These are phyloP conservation scores for Podocnemis expansa DNA, from an alignment of 2,113 vertebrate species.

Conservation along the genomic window DNA sequence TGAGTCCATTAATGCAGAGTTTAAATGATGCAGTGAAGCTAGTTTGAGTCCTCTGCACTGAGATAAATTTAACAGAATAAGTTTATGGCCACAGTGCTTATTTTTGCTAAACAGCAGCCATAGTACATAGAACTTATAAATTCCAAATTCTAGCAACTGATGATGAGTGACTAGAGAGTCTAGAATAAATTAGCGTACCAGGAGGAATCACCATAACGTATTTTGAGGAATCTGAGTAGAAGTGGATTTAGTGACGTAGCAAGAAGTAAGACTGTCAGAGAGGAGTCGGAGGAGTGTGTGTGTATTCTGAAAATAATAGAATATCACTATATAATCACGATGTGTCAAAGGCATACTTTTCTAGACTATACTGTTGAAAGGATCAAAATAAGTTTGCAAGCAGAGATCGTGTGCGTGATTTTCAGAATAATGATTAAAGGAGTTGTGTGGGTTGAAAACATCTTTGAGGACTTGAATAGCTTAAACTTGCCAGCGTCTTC, in stretches of 20 bases:
- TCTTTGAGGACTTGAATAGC: slow-evolving; percentile 72
- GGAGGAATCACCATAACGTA: not conserved
- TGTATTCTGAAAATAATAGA: not conserved
- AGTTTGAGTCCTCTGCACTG: not conserved
- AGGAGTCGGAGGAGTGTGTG: too few relatives aligned
- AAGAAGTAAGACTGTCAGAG: not conserved
- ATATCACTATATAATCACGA: not conserved
- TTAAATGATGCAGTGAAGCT: not conserved
- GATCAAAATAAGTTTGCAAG: slow-evolving; percentile 53
- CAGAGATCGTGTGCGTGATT: slow-evolving; percentile 4
- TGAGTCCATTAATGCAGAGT: not conserved
- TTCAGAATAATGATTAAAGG: slow-evolving; percentile 68
- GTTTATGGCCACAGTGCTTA: not conserved
- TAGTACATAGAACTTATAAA: not conserved
- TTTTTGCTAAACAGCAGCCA: slow-evolving; percentile 1
- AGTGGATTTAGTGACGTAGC: not conserved
- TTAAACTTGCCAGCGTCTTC: slow-evolving; percentile 71
- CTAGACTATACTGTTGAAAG: not conserved
- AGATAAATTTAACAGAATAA: not conserved
- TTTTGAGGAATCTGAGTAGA: not conserved
- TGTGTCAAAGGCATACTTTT: slow-evolving; percentile 12
- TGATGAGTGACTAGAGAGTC: not conserved
- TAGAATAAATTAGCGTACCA: not conserved
- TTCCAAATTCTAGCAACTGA: not conserved
- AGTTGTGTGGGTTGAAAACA: slow-evolving; percentile 66